Conservation (phyloP, 2,888 invertebrate species). For the Dilophus febrilis region DNA sequence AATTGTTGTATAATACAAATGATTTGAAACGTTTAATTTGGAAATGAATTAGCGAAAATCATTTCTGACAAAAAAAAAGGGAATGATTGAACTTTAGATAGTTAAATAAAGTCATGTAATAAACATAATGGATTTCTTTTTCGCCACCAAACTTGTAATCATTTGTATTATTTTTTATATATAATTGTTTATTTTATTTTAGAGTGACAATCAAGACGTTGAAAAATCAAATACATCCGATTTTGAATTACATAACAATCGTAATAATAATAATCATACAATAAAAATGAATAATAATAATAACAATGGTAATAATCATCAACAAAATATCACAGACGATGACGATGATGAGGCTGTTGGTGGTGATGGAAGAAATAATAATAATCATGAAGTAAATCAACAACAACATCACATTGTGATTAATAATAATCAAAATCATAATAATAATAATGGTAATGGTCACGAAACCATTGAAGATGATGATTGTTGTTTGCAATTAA, state of each 20-base stretch:
- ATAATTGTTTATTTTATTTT: slow-evolving; percentile 18
- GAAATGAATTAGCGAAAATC: no score
- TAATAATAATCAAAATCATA: slow-evolving; percentile 20
- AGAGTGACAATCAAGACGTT: slow-evolving; percentile 42
- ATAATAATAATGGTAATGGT: slow-evolving; percentile 13
- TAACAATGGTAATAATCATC: slow-evolving; percentile 18
- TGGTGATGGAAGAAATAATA: slow-evolving; percentile 6
- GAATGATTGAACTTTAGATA: background rate
- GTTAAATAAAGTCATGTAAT: no score
- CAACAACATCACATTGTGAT: no score
- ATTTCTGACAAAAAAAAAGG: slow-evolving; percentile 1
- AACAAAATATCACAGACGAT: no score
- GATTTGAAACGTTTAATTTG: background rate
- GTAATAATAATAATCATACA: slow-evolving; percentile 12
- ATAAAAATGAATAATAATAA: slow-evolving; percentile 17
- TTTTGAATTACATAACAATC: slow-evolving; percentile 16
- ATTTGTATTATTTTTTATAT: no score
- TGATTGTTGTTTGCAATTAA: no score
- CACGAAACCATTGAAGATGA: no score
- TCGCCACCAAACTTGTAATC: no score
- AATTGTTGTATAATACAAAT: background rate
- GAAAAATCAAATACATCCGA: slow-evolving; percentile 14
- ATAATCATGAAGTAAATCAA: no score
- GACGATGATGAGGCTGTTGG: no score
- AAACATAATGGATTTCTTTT: no score